A percentile compares a stretch with the other conserved stretches of the same genome.
Conservation (phyloP, 2,113 vertebrate genomes). For the Toxotes jaculatrix region DNA sequence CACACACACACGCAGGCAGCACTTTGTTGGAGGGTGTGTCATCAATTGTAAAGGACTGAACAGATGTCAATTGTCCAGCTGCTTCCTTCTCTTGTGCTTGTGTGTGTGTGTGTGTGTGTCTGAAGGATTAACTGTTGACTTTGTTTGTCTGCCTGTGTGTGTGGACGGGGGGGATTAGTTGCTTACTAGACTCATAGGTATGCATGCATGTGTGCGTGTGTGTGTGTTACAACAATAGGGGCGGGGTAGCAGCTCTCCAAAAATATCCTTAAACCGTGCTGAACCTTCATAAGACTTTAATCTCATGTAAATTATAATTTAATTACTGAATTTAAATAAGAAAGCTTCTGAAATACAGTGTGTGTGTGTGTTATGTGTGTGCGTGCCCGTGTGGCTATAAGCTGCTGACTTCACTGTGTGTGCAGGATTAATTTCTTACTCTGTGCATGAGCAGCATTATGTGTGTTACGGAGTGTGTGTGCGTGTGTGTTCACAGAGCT, state of each 20-base stretch:
- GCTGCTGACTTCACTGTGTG: constrained; percentile 54
- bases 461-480: constrained; percentile 17
- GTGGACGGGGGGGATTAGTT: constrained; percentile 43
- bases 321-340: constrained; percentile 70
- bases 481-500: constrained; percentile 27
- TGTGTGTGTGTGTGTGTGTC: constrained; percentile 21
- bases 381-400: constrained; percentile 18
- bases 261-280: constrained; percentile 70
- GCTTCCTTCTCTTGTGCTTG: constrained; percentile 26
- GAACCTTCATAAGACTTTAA: constrained; percentile 73
- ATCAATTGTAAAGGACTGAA: constrained; percentile 44
- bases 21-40: constrained; percentile 49
- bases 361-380: background rate
- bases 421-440: constrained; percentile 47
- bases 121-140: constrained; percentile 36
- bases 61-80: constrained; percentile 65
- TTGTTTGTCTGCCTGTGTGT: constrained; percentile 12
- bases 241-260: constrained; percentile 52
- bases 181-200: constrained; percentile 18
- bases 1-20: constrained; percentile 14
- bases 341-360: constrained; percentile 32
- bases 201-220: constrained; percentile 14
- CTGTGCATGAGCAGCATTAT: constrained; percentile 54
- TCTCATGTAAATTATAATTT: constrained; percentile 79
- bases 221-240: too few relatives aligned